Evolutionary conservation across 1,140 invertebrate species (phyloP).

Genomic region (Phymastichus coffea): DNA sequence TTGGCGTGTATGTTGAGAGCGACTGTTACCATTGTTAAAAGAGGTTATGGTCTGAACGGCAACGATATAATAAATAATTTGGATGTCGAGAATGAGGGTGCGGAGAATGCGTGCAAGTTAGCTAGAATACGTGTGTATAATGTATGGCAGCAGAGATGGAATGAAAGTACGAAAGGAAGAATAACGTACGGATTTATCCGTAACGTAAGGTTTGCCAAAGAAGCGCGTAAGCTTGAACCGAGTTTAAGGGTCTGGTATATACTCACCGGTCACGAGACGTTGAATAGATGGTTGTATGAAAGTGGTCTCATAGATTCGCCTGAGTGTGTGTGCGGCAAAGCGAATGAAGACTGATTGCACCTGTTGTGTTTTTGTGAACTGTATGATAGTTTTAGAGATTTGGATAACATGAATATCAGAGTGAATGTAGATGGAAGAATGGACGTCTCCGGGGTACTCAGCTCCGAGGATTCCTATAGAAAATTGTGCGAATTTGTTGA

Average conservation of each 20-base stretch:
- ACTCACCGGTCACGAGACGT: neutral
- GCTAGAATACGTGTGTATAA: neutral
- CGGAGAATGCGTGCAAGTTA: neutral
- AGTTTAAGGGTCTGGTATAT: neutral
- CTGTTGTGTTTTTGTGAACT: neutral
- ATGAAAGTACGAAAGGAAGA: conserved; percentile 5
- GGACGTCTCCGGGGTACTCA: neutral
- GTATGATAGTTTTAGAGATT: neutral
- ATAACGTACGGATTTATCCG: conserved; percentile 9
- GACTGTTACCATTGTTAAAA: conserved; percentile 8
- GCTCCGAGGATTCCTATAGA: neutral
- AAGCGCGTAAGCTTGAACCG: neutral
- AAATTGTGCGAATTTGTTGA: neutral
- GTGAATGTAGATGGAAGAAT: neutral
- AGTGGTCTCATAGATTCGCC: neutral
- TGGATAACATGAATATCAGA: neutral
- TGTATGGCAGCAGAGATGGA: conserved; percentile 10
- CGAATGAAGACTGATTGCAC: neutral
- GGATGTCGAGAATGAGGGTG: neutral
- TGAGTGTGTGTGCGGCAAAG: neutral
- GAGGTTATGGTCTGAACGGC: neutral
- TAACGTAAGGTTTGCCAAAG: neutral
- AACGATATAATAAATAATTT: neutral
- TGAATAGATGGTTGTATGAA: neutral
- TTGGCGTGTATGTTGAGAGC: conserved; percentile 12